Base-by-base conservation (phyloP, 2,888 invertebrate species). In the Macrophya alboannulata region DNA sequence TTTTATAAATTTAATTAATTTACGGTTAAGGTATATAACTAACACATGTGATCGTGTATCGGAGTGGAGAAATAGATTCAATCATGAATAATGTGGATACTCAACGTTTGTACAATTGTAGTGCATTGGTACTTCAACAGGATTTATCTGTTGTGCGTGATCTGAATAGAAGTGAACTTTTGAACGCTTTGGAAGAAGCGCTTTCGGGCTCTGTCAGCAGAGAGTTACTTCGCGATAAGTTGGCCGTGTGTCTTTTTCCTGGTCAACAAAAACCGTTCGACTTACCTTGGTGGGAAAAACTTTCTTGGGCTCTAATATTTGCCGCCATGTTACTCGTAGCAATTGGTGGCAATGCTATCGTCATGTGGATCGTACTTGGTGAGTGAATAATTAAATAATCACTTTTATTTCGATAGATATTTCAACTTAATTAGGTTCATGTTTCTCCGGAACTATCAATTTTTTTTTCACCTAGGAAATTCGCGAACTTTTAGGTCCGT, bases 291-390 rank as follows among this genome's bases (percentile, higher is more conserved):
- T 94, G 96, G 96, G 88, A 96, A 94, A 94, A 96, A 90, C 95
- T 97, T 84, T 95, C 96, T 74, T 98, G 98, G 97, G 96, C 96
- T 72, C 94, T 96, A 15, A 94, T 97, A 21, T 98, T 97, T 90
- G 95, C 96, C 0, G 94, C 96, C 40, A 98, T 98, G 96, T 94
- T 98, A 68, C 94, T 96, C 10, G 95, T 97, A 4, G 97, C 98
- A 0, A 96, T 97, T 72, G 96, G 97, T 0, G 99, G 99, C 37
- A 99, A 99, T 91, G 95, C 97, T 68, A 97, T 98, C 87, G 98
- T 99, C 81, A 97, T 98, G 89, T 99, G 98, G 99, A 98, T 99
- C 90, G 98, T 99, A 12, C 95, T 96, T 89, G 97, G 97, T 97
- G 93, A 95, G 95, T 92, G 79, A 86, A 86, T 82, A 12, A 79